Evolutionary conservation across 2,888 invertebrate genomes (phyloP).

Genomic region (Lutraria lutraria): DNA sequence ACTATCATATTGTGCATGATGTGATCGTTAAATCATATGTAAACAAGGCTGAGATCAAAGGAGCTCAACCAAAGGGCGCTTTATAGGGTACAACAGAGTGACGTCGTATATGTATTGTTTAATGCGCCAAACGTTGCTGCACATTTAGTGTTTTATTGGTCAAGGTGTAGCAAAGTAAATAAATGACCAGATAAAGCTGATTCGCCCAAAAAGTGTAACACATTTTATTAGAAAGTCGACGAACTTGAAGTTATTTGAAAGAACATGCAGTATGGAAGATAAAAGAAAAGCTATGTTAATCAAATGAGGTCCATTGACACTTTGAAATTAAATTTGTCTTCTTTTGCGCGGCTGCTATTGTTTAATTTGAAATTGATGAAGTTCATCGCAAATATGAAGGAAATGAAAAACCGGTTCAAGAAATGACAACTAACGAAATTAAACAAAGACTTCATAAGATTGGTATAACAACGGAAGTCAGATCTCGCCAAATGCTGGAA

Average conservation of each 20-base stretch:
- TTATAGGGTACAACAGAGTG: not conserved
- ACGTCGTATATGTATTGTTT: slow-evolving; percentile 33
- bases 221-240: not conserved
- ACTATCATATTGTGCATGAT: not conserved
- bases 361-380: not conserved
- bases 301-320: not conserved
- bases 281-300: not conserved
- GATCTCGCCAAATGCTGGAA: slow-evolving; percentile 18
- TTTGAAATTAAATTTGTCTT: not conserved
- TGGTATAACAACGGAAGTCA: not conserved
- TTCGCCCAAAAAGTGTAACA: slow-evolving; percentile 24
- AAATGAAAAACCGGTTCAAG: too few species aligned
- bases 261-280: not conserved
- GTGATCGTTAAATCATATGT: not conserved
- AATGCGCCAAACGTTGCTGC: slow-evolving; percentile 6
- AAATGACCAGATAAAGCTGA: slow-evolving; percentile 25
- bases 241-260: not conserved
- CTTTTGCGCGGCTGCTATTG: not conserved
- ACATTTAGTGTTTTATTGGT: not conserved
- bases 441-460: not conserved
- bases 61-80: not conserved
- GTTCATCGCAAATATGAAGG: too few species aligned
- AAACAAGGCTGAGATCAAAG: not conserved
- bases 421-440: not conserved
- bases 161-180: slow-evolving; percentile 31